These are phyloP conservation scores for Caiman crocodilus DNA, from an alignment of 2,797 vertebrate species.

Conservation along the genomic window DNA sequence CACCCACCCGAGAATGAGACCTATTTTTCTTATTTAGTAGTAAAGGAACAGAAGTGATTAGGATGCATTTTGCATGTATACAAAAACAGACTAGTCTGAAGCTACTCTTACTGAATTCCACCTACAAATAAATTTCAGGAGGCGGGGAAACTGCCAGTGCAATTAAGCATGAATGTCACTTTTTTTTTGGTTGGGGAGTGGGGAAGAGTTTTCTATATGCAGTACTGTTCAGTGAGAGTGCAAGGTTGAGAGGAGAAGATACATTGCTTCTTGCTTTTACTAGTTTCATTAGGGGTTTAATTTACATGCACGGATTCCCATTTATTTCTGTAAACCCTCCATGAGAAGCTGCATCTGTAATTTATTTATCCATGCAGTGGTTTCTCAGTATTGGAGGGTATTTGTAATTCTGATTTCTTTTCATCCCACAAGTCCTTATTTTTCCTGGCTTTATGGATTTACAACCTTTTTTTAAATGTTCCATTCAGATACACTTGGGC, in stretches of 20 bases:
- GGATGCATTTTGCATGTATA: too few relatives aligned
- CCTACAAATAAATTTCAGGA: not conserved
- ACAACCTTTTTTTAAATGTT: not conserved
- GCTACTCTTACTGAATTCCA: not conserved
- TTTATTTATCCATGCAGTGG: not conserved
- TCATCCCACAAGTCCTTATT: not conserved
- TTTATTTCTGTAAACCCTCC: not conserved
- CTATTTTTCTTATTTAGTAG: too few relatives aligned
- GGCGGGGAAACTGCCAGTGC: not conserved
- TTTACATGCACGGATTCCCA: not conserved
- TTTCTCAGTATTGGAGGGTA: not conserved
- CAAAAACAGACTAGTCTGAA: not conserved
- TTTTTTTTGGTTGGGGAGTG: too few relatives aligned
- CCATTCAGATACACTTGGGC: too few relatives aligned
- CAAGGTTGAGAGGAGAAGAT: not conserved
- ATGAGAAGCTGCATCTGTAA: not conserved
- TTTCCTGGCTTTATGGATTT: not conserved
- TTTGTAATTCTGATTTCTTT: not conserved
- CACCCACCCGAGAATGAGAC: too few relatives aligned
- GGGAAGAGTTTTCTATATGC: too few relatives aligned
- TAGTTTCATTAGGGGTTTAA: not conserved
- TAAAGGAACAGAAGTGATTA: too few relatives aligned
- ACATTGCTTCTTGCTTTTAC: not conserved
- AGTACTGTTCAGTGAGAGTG: too few relatives aligned
- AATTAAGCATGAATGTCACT: not conserved